Evolutionary conservation across 2,888 invertebrate genomes (phyloP), one percentile per base, ranked within the genome.

Genomic region (Julus scanicus): DNA sequence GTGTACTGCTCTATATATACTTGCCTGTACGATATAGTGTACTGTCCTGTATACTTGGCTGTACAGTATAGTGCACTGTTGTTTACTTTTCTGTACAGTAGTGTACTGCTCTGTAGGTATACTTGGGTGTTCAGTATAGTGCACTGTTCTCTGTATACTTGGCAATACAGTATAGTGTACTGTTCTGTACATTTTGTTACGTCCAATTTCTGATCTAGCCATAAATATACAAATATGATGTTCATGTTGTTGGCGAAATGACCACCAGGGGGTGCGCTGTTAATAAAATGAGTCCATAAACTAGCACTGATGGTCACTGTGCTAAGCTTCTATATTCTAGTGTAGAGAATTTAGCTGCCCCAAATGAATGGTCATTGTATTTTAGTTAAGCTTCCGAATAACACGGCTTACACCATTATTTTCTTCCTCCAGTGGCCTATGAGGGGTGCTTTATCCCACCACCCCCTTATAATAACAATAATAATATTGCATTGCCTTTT

Each of bases 331-430:
- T 44, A 44, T 44, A 44, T 44, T 13, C 29, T 71, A 13, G 37
- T 13, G 5, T 71, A 2, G 29, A 29, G 71, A 8, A 80, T 80
- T 80, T 80, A 37, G 37, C 80, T 37, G 37, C 80, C 80, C 80
- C 37, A 80, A 44, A 44, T 6, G 44, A 80, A 80, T 80, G 80
- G 37, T 29, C 80, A 80, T 80, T 80, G 80, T 80, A 80, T 80
- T 80, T 80, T 80, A 80, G 80, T 80, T 80, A 80, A 80, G 80
- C 80, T 80, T 80, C 80, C 80, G 80, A 80, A 80, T 80, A 80
- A 80, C 80, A 80, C 80, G 80, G 80, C 80, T 80, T 80, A 80
- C 80, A 80, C 80, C 80, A 80, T 80, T 80, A 80, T 80, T 80
- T 80, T 80, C 80, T 37, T 80, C 80, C 80, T 80, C 37, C 15